Base-by-base conservation (phyloP, 2,113 vertebrate genomes). In the Australoheros scitulus region DNA sequence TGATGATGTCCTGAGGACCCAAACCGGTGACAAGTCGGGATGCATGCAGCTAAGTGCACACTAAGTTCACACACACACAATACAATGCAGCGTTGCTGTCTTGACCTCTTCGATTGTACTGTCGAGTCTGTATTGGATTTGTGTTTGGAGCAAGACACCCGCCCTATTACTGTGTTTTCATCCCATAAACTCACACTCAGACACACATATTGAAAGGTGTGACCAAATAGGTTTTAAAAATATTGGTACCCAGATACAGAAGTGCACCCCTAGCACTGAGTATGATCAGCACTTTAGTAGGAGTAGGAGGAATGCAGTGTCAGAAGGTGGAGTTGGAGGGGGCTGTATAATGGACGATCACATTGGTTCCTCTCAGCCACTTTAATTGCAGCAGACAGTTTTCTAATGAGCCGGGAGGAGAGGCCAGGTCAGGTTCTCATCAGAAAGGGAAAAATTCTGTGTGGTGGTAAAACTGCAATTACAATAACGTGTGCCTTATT, bases 311-410 rank as follows among this genome's bases (percentile, higher is more conserved):
- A 83, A 65, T 81, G 76, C 13, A 11, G 61, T 58, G 74, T 52
- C 36, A 84, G 68, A 52, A 84, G 68, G 84, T 84, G 65, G 81
- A 84, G 61, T 63, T 4, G 18, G 36, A 20, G 17, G 4, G 4
- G 77, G 68, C 32, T 59, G 11, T 61, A 24, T 83, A 81, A 80
- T 36, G 55, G 64, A 81, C 79, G 83, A 87, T 82, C 79, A 76
- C 57, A 24, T 32, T 29, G 22, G 58, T 76, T 82, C 38, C 65
- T 90, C 75, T 87, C 72, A 75, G 38, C 29, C 11, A 8, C 64
- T 83, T 74, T 88, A 91, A 88, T 86, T 85, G 76, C 77, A 83
- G 82, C 79, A 65, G 87, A 82, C 87, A 57, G 72, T 84, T 87
- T 85, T 75, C 59, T 91, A 88, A 90, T 87, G 82, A 89, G 70